Percentiles rank a stretch among this genome's conserved stretches.
These are phyloP conservation scores for Leptodactylus fuscus DNA, from an alignment of 2,113 vertebrate species.

Conservation along the genomic window DNA sequence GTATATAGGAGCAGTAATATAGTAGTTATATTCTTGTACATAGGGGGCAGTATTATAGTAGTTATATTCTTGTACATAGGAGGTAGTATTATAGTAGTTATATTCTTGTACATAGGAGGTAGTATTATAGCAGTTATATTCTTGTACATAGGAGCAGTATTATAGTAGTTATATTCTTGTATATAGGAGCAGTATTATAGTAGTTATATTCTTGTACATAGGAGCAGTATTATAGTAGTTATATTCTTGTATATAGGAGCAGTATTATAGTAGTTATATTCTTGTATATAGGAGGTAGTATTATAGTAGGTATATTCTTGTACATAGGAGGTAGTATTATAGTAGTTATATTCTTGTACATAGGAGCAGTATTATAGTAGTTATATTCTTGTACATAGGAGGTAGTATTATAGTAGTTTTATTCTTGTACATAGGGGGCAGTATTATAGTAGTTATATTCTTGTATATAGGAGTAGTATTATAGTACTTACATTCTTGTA, in stretches of 20 bases:
- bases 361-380: too few relatives aligned
- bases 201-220: slow-evolving; percentile 10
- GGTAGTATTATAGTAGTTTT: too few relatives aligned
- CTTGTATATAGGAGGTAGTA: not conserved
- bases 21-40: not conserved
- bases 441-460: slow-evolving; percentile 11
- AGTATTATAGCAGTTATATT: slow-evolving; percentile 16
- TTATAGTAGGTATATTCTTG: too few relatives aligned
- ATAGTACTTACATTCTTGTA: not conserved
- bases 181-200: not conserved
- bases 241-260: not conserved
- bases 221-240: slow-evolving; percentile 3
- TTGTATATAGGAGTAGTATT: not conserved
- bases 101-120: not conserved
- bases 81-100: not conserved
- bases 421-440: too few relatives aligned
- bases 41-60: slow-evolving; percentile 9
- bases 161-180: slow-evolving; percentile 12
- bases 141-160: slow-evolving; percentile 7
- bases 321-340: too few relatives aligned
- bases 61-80: slow-evolving; percentile 13
- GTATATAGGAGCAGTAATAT: not conserved
- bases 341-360: too few relatives aligned
- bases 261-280: slow-evolving; percentile 1
- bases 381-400: too few relatives aligned